A percentile compares a stretch with the other conserved stretches of the same genome.
Evolutionary conservation across 2,113 vertebrate species (phyloP).

Genomic region (Ursus arctos): DNA sequence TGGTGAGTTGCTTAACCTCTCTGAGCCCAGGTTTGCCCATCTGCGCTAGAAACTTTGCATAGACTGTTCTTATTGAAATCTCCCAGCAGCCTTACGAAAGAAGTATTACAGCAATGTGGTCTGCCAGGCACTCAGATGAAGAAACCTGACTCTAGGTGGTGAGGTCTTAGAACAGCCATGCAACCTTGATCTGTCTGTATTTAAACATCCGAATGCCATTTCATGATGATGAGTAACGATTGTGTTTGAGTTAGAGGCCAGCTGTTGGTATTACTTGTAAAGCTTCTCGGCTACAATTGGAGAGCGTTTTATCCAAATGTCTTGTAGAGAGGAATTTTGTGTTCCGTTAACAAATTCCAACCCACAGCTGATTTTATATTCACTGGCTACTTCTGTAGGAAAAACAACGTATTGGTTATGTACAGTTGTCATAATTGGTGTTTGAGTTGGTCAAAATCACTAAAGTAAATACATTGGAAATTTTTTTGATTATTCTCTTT

Average conservation of each 20-base stretch:
- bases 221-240: not conserved
- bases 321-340: not conserved
- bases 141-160: not conserved
- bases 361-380: not conserved
- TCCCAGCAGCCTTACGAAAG: not conserved
- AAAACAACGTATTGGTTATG: not conserved
- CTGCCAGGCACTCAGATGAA: not conserved
- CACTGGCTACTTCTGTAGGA: not conserved
- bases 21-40: not conserved
- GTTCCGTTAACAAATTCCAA: not conserved
- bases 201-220: not conserved
- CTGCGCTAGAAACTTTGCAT: not conserved
- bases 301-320: not conserved
- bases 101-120: fast-evolving
- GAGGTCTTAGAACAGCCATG: not conserved
- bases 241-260: not conserved
- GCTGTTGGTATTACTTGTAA: not conserved
- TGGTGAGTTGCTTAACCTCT: not conserved
- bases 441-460: not conserved
- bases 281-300: not conserved
- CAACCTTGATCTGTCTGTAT: not conserved
- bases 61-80: not conserved
- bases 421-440: not conserved
- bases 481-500: not conserved
- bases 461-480: not conserved